phyloP scores from a whole-genome alignment of 2,113 vertebrate species.

The Galeopterus variegatus region DNA sequence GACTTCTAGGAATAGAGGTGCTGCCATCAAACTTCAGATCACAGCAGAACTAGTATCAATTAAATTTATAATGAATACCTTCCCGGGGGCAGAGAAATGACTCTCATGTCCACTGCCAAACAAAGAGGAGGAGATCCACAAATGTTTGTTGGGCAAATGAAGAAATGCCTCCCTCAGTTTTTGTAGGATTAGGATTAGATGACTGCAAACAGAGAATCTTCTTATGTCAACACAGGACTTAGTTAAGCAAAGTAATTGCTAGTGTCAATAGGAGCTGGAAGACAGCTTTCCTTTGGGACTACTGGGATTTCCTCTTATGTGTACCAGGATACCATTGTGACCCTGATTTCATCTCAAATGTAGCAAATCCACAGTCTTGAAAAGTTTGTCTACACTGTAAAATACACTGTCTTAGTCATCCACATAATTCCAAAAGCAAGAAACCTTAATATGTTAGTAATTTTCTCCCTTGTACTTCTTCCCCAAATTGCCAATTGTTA shows the following conservation, averaged over 20 bases:
- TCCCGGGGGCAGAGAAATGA: background rate
- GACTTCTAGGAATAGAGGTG: background rate
- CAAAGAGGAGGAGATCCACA: background rate
- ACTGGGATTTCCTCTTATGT: background rate
- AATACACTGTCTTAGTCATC: background rate
- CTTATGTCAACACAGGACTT: constrained; percentile 7
- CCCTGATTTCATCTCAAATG: background rate
- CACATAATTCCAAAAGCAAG: constrained; percentile 38
- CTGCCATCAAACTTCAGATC: background rate
- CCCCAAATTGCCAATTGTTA: background rate
- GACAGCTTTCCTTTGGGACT: background rate
- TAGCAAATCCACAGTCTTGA: background rate
- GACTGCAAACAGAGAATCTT: background rate
- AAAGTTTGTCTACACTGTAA: background rate
- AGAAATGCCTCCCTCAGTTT: background rate
- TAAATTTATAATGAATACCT: background rate
- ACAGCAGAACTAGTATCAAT: background rate
- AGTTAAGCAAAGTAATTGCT: constrained; percentile 10
- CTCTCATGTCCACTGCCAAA: background rate
- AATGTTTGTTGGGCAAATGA: constrained; percentile 13
- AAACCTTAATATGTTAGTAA: background rate
- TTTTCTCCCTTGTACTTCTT: background rate
- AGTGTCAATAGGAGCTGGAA: constrained; percentile 10
- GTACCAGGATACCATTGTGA: background rate
- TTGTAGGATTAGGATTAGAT: constrained; percentile 21